Percentiles rank a stretch among this genome's conserved stretches.
Evolutionary conservation across 2,797 vertebrate genomes (phyloP).

Genomic region (Neoniphon sammara): DNA sequence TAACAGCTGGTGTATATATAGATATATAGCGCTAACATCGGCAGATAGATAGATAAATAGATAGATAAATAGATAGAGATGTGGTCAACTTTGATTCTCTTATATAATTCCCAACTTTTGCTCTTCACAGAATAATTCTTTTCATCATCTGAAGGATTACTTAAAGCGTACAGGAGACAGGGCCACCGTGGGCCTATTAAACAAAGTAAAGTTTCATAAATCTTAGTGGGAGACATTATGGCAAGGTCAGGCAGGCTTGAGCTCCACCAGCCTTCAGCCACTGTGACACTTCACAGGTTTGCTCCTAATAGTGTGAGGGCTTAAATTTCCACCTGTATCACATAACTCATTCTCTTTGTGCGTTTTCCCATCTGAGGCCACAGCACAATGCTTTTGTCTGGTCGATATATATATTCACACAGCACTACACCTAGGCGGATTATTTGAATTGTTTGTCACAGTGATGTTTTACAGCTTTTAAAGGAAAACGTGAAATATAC

Average conservation of each 20-base stretch:
- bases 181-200: constrained; percentile 26
- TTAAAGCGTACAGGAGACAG: background rate
- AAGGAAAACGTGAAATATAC: constrained; percentile 23
- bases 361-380: background rate
- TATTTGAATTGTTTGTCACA: background rate
- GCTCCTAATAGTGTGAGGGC: constrained; percentile 33
- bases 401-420: background rate
- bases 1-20: no score
- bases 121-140: background rate
- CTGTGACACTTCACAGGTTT: constrained; percentile 35
- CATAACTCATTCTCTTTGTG: background rate
- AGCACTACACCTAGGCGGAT: background rate
- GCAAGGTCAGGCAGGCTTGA: constrained; percentile 40
- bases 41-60: background rate
- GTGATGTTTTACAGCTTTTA: background rate
- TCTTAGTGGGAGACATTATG: constrained; percentile 12
- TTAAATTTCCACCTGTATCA: constrained; percentile 10
- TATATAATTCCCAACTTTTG: background rate
- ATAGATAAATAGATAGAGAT: background rate
- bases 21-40: no score
- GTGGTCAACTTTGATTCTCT: no score
- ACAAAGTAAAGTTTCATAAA: constrained; percentile 42
- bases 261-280: constrained; percentile 30
- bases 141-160: background rate
- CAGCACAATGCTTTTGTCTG: background rate